Evolutionary conservation across 2,888 invertebrate genomes (phyloP).

Genomic region (Himalopsyche tibetana): DNA sequence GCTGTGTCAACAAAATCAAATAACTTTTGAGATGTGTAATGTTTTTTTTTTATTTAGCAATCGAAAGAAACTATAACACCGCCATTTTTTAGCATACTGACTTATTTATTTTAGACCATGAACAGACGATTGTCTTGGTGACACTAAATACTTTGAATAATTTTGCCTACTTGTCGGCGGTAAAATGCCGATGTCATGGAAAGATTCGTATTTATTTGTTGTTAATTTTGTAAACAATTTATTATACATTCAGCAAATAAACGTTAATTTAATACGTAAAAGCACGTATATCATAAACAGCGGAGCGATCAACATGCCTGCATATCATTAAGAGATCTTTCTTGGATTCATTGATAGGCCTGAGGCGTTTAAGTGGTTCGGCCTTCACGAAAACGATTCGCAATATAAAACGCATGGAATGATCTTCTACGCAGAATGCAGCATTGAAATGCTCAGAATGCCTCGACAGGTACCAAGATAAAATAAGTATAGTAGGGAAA

Average conservation of each 20-base stretch:
- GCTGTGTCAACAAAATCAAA: no score
- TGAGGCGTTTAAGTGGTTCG: constrained; percentile 11
- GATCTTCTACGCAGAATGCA: constrained; percentile 10
- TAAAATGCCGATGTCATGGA: constrained; percentile 1
- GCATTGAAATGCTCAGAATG: background rate
- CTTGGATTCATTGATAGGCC: constrained; percentile 21
- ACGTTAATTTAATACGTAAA: background rate
- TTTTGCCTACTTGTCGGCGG: background rate
- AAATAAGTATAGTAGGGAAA: background rate
- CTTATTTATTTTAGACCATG: background rate
- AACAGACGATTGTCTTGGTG: background rate
- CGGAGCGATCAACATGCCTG: constrained; percentile 2
- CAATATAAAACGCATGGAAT: background rate
- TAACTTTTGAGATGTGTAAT: no score
- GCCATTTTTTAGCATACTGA: no score
- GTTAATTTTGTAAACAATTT: constrained; percentile 19
- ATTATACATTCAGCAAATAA: background rate
- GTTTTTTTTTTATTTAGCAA: no score
- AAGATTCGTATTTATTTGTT: background rate
- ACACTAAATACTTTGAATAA: background rate
- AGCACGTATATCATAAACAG: constrained; percentile 13
- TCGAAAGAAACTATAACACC: no score
- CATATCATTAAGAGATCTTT: constrained; percentile 24
- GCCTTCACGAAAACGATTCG: constrained; percentile 18
- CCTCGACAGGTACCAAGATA: background rate